A percentile compares a stretch with the other conserved stretches of the same genome.
phyloP scores from a whole-genome alignment of 2,888 invertebrate genomes.

The Ptychoptera contaminata region DNA sequence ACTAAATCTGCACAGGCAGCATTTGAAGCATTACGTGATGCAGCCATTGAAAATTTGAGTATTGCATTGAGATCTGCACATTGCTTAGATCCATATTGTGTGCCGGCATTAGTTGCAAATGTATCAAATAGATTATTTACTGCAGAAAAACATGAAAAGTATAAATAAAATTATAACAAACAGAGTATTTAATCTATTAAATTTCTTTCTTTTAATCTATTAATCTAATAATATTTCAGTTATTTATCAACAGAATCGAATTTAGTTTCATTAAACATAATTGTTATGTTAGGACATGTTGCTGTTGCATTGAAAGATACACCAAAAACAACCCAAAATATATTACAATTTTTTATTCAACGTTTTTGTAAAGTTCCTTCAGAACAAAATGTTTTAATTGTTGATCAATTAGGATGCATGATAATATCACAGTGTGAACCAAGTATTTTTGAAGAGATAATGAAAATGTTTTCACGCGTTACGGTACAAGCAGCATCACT shows the following conservation, averaged over 20 bases:
- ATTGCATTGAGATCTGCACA: conserved; percentile 84
- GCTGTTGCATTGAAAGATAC: conserved; percentile 88
- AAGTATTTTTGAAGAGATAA: conserved; percentile 80
- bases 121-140: conserved; percentile 91
- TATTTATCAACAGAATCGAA: conserved; percentile 59
- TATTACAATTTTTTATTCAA: conserved; percentile 93
- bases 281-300: conserved; percentile 93
- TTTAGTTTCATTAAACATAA: conserved; percentile 89
- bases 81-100: conserved; percentile 77
- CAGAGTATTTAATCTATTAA: not conserved
- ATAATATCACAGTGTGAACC: conserved; percentile 84
- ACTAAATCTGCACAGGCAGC: conserved; percentile 42
- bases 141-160: conserved; percentile 78
- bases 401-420: conserved; percentile 96
- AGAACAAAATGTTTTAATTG: conserved; percentile 81
- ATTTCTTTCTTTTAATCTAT: conserved; percentile 3
- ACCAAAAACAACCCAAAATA: conserved; percentile 86
- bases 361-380: conserved; percentile 87
- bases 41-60: conserved; percentile 91
- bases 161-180: conserved; percentile 14
- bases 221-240: conserved; percentile 2
- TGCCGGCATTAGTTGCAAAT: conserved; percentile 89
- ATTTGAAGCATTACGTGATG: conserved; percentile 83
- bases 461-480: conserved; percentile 95
- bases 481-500: conserved; percentile 82